These are phyloP conservation scores for Protaetia brevitarsis DNA, from an alignment of 1,140 invertebrate species.

Conservation along the genomic window DNA sequence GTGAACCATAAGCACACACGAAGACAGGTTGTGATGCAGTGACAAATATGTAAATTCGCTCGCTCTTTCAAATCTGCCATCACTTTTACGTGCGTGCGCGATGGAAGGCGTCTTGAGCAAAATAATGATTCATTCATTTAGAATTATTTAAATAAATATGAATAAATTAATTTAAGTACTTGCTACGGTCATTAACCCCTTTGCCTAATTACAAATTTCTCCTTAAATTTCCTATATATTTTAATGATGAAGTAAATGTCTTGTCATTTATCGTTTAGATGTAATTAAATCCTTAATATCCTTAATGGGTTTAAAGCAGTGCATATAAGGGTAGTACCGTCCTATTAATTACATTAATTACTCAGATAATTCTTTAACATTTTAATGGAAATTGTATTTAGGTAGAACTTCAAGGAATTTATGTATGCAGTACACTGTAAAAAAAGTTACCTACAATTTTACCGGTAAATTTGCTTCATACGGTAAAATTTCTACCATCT, in stretches of 20 bases:
- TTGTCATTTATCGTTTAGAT: background rate
- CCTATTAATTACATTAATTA: background rate
- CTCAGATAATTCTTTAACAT: background rate
- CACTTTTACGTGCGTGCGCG: background rate
- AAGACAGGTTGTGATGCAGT: slow-evolving; percentile 6
- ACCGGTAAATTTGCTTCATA: too few relatives aligned
- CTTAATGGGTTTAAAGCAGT: background rate
- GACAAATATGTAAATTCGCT: slow-evolving; percentile 12
- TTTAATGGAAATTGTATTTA: too few relatives aligned
- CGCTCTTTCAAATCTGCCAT: slow-evolving; percentile 2
- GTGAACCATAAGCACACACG: slow-evolving; percentile 5
- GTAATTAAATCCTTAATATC: background rate
- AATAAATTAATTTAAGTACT: too few relatives aligned
- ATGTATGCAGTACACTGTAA: too few relatives aligned
- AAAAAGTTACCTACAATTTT: too few relatives aligned
- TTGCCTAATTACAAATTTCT: background rate
- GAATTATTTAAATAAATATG: too few relatives aligned
- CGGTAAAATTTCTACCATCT: too few relatives aligned
- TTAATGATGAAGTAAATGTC: background rate
- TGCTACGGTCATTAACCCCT: too few relatives aligned
- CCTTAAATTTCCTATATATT: background rate
- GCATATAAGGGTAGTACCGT: background rate
- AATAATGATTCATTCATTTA: too few relatives aligned
- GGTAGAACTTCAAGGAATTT: too few relatives aligned
- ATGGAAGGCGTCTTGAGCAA: too few relatives aligned